Evolutionary conservation across 2,797 vertebrate species (phyloP).

Genomic region (Apodemus agrarius): DNA sequence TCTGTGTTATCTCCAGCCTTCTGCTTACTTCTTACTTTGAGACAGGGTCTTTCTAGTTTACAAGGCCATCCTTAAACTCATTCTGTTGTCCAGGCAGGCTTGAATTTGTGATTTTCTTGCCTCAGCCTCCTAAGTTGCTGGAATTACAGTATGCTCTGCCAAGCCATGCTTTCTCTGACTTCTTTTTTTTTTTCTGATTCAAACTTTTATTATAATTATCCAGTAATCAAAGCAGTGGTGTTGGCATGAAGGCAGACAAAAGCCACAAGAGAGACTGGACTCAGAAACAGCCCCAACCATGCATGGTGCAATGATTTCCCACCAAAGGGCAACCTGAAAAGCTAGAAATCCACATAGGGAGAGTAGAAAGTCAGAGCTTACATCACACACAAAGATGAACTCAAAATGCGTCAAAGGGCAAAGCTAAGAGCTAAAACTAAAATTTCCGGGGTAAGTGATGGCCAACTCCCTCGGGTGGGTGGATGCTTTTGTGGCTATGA

Average conservation of each 20-base stretch:
- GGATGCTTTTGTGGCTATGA: not conserved
- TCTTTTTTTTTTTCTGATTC: not conserved
- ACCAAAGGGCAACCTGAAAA: not conserved
- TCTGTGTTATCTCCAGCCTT: not conserved
- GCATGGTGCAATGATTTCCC: not conserved
- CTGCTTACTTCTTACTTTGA: not conserved
- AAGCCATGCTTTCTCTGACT: not conserved
- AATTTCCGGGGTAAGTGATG: not conserved
- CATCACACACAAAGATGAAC: too few relatives aligned
- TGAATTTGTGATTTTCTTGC: not conserved
- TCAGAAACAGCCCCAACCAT: not conserved
- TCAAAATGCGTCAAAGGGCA: not conserved
- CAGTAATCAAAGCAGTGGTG: not conserved
- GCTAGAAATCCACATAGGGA: not conserved
- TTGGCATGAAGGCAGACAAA: not conserved
- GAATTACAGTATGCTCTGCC: not conserved
- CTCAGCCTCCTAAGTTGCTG: not conserved
- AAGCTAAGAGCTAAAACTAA: not conserved
- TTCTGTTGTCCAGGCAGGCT: not conserved
- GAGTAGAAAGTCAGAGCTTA: not conserved
- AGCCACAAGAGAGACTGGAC: not conserved
- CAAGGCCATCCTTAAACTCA: not conserved
- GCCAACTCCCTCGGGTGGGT: not conserved
- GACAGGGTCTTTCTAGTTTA: not conserved
- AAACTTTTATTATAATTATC: conserved; percentile 11